Conservation (phyloP, 2,888 invertebrate genomes). For the Megalurothrips usitatus region DNA sequence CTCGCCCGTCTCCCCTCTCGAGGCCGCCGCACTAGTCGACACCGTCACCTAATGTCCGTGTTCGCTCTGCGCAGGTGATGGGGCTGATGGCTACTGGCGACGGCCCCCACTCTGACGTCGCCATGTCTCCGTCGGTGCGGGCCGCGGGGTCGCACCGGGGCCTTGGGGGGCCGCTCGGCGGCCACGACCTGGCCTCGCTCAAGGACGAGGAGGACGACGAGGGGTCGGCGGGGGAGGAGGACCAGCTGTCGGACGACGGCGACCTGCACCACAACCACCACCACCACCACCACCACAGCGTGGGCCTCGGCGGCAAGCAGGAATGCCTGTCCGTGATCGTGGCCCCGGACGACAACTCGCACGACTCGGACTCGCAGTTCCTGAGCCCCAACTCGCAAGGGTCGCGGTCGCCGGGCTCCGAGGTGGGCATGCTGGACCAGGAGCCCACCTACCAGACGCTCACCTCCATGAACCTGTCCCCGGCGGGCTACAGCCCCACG, state of each 20-base stretch:
- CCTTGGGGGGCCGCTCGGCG: constrained; percentile 2
- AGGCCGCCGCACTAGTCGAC: too few species aligned
- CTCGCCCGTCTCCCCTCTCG: too few species aligned
- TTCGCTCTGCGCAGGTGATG: background rate
- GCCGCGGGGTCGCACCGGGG: constrained; percentile 8
- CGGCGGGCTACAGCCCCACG: constrained; percentile 81
- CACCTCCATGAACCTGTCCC: constrained; percentile 84
- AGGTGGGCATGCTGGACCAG: constrained; percentile 49
- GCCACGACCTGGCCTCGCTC: constrained; percentile 13
- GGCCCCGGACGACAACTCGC: constrained; percentile 10
- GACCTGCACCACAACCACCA: background rate
- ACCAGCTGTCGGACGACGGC: background rate
- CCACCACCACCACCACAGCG: background rate
- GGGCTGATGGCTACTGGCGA: constrained; percentile 21
- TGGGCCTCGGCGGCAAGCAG: background rate
- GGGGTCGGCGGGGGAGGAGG: constrained; percentile 5
- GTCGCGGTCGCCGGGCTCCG: background rate
- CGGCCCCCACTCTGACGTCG: constrained; percentile 4
- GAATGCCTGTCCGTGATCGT: constrained; percentile 19
- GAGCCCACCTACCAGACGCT: constrained; percentile 91
- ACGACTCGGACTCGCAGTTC: constrained; percentile 13
- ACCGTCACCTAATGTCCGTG: too few species aligned
- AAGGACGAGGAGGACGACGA: constrained; percentile 18
- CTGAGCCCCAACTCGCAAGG: background rate
- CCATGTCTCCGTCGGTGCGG: constrained; percentile 7